Evolutionary conservation across 1,140 invertebrate species (phyloP), one percentile per base, ranked within the genome.

Genomic region (Pteromalus puparum): DNA sequence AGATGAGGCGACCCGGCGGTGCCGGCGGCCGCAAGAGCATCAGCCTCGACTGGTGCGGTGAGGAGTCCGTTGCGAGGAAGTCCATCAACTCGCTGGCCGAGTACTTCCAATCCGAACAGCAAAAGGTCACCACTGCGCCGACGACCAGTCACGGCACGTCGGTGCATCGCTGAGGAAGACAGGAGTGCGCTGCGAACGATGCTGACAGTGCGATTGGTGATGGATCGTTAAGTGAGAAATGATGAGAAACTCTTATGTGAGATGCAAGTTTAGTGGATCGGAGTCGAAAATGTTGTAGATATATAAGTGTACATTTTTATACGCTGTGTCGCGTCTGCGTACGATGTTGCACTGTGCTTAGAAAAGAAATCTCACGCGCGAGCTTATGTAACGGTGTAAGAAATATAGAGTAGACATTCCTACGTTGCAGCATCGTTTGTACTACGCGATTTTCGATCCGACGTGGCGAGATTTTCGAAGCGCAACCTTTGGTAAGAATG

Each of bases 41-140:
- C 12, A 93, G 93, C 67, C 85, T 92, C 26, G 91, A 93, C 48
- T 93, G 92, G 92, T 90, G 90, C 28, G 89, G 89, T 0, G 91
- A 91, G 72, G 91, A 93, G 53, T 90, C 88, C 0, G 88, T 93
- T 7, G 91, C 90, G 0, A 90, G 93, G 73, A 90, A 87, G 65
- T 93, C 93, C 4, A 92, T 93, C 85, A 93, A 91, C 82, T 93
- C 93, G 2, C 84, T 93, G 70, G 93, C 93, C 0, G 90, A 92
- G 26, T 93, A 93, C 85, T 93, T 94, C 82, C 92, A 93, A 78
- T 87, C 91, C 42, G 90, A 91, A 46, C 90, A 91, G 78, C 89
- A 91, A 46, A 91, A 91, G 65, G 75, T 87, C 75, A 53, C 70
- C 15, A 65, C 34, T 18, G 48, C 72, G 48, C 72, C 46, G 10